A percentile compares a stretch with the other conserved stretches of the same genome.
phyloP scores from a whole-genome alignment of 2,888 invertebrate species.

The Drosophila histrio region DNA sequence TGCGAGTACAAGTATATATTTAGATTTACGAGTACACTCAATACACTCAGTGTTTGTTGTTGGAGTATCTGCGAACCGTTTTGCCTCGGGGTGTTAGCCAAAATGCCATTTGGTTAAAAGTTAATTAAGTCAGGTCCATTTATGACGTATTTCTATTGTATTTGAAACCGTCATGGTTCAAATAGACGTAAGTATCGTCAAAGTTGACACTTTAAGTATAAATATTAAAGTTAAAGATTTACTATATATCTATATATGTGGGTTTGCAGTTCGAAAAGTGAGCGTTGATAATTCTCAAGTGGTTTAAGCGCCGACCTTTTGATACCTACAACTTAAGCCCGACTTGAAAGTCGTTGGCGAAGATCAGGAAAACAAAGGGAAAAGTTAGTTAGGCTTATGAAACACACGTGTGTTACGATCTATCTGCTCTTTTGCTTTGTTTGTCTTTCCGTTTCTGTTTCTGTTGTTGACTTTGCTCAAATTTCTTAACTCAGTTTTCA shows the following conservation, averaged over 20 bases:
- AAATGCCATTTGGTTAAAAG: slow-evolving; percentile 24
- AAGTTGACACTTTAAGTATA: neutral
- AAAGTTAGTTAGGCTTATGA: slow-evolving; percentile 5
- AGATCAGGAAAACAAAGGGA: neutral
- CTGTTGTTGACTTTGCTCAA: neutral
- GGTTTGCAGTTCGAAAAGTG: neutral
- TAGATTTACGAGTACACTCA: slow-evolving; percentile 12
- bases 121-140: slow-evolving; percentile 36
- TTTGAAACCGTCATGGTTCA: slow-evolving; percentile 1
- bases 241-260: neutral
- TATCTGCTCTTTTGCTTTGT: slow-evolving; percentile 2
- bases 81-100: slow-evolving; percentile 21
- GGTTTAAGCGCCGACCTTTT: neutral
- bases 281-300: neutral
- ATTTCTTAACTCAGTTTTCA: slow-evolving; percentile 28
- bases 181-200: neutral
- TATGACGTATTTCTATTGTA: neutral
- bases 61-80: neutral
- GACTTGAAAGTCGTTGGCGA: neutral
- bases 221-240: neutral
- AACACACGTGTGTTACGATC: slow-evolving; percentile 1
- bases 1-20: slow-evolving; percentile 6
- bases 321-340: neutral
- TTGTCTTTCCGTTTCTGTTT: slow-evolving; percentile 2
- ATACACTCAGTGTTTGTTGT: slow-evolving; percentile 12